Evolutionary conservation across 2,797 vertebrate species (phyloP), one percentile per base, ranked within the genome.

Genomic region (Sebastes nivosus): DNA sequence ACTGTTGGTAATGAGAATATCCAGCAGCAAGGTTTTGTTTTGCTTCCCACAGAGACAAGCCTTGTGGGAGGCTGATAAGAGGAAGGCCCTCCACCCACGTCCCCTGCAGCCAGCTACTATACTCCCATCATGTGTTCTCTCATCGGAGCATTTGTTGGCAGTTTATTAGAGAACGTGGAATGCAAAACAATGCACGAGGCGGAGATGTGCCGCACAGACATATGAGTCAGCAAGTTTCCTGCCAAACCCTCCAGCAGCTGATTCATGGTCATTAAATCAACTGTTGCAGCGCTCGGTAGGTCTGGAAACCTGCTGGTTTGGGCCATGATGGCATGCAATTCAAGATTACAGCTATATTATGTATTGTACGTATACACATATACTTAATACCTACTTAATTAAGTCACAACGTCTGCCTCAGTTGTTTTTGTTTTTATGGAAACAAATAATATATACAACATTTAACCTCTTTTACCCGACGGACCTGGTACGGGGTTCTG

Each of bases 1-100:
- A 24, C 24, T 32, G 36, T 8, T 67, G 70, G 42, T 78, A 82
- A 73, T 80, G 77, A 81, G 38, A 79, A 42, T 50, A 67, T 85
- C 76, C 69, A 61, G 69, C 52, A 69, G 55, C 54, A 68, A 55
- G 63, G 55, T 67, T 83, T 75, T 76, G 73, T 89, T 87, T 84
- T 50, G 54, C 63, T 83, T 87, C 75, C 72, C 73, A 82, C 76
- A 72, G 66, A 85, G 78, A 69, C 36, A 66, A 72, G 67, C 55
- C 66, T 65, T 75, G 75, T 57, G 60, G 76, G 76, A 80, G 64
- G 46, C 79, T 79, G 81, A 87, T 89, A 85, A 87, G 72, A 75
- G 60, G 75, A 83, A 71, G 27, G 29, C 30, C 69, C 60, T 77
- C 72, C 79, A 50, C 84, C 55, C 76, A 63, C 55, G 0, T 36